These are phyloP conservation scores for Leiothrix lutea DNA, from an alignment of 2,113 vertebrate genomes.

Conservation along the genomic window DNA sequence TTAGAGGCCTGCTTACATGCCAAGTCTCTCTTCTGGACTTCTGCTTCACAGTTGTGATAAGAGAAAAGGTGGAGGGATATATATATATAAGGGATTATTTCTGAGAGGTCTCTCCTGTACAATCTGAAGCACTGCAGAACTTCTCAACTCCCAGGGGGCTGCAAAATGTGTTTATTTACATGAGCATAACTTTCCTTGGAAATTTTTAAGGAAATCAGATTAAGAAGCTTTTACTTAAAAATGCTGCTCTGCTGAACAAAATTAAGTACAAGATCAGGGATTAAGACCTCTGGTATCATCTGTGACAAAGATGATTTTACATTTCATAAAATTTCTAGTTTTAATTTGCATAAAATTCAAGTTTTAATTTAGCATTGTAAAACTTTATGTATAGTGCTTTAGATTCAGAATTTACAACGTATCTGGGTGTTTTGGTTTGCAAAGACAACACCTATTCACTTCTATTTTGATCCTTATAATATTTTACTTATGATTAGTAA, in stretches of 20 bases:
- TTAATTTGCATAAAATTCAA: not conserved
- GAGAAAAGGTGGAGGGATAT: not conserved
- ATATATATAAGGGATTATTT: not conserved
- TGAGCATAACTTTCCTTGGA: not conserved
- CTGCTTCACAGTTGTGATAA: not conserved
- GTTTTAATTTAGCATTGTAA: not conserved
- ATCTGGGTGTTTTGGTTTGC: not conserved
- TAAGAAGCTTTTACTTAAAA: not conserved
- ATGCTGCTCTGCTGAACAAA: not conserved
- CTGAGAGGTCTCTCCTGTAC: not conserved
- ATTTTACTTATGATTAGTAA: not conserved
- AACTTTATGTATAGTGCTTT: not conserved
- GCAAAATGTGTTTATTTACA: not conserved
- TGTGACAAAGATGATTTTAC: not conserved
- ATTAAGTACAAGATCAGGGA: not conserved
- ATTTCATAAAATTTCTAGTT: not conserved
- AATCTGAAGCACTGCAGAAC: not conserved
- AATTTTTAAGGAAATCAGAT: not conserved
- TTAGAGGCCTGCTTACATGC: not conserved
- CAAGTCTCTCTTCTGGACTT: not conserved
- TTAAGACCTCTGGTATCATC: not conserved
- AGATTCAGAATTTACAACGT: not conserved
- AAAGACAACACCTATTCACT: not conserved
- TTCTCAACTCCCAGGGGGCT: not conserved
- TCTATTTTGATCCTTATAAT: not conserved